Base-by-base conservation (phyloP, 2,888 invertebrate species). In the Eurois occulta region DNA sequence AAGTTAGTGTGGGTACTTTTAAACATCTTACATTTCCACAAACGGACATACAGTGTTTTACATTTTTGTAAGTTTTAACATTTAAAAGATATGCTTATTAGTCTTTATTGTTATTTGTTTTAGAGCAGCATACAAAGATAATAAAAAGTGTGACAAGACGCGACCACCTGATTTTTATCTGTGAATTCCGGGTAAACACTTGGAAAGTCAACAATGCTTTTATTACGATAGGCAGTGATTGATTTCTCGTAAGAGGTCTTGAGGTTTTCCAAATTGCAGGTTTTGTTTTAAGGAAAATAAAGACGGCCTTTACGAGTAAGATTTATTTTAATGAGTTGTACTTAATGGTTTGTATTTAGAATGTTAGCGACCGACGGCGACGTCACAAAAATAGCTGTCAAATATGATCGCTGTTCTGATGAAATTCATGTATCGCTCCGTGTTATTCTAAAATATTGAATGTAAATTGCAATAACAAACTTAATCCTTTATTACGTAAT, bases 91-190 rank as follows among this genome's bases (percentile, higher is more conserved):
- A 71, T 71, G 70, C 43, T 48, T 43, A 83, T 80, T 13, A 52
- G 43, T 32, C 4, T 46, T 58, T 64, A 41, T 65, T 72, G 18
- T 72, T 75, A 55, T 83, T 83, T 66, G 48, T 76, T 70, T 76
- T 32, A 52, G 58, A 72, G 72, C 46, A 43, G 38, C 35, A 62
- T 60, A 78, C 16, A 58, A 64, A 71, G 55, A 78, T 83, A 70
- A 55, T 1, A 62, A 70, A 64, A 78, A 83, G 48, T 79, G 32
- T 67, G 28, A 28, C 70, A 68, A 38, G 46, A 70, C 70, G 38
- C 62, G 21, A 60, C 8, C 13, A 46, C 52, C n/a, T n/a, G 81
- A 84, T 80, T 48, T 66, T 64, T 58, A 84, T 83, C 85, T 60
- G 2, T 55, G 6, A 69, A 72, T 82, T 83, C 84, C 71, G 4